Evolutionary conservation across 2,113 vertebrate genomes (phyloP), one percentile per base, ranked within the genome.

Genomic region (Mugil cephalus): DNA sequence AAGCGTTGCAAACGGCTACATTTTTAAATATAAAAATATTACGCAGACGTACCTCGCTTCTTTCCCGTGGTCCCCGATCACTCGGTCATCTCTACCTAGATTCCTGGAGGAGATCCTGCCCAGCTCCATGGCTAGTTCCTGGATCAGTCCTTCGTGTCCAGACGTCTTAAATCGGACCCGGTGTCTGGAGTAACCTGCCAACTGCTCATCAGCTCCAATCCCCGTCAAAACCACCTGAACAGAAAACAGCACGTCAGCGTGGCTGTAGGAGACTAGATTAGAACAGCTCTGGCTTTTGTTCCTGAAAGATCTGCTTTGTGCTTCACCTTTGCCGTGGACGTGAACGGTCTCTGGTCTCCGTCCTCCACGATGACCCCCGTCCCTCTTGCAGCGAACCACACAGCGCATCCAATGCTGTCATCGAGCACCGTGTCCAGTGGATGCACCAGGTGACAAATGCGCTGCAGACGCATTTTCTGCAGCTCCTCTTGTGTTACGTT

Each of bases 371-470:
- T 7, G 36, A 91, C 59, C 9, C 97, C 97, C 0, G 18, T 54
- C 56, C 97, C 98, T 88, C 95, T 93, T 2, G 98, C 94, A 21
- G 98, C 98, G 83, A 99, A 99, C 98, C 98, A 99, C 79, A 99
- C 90, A 0, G 98, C 97, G 74, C 97, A 99, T 13, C 98, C 98
- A 39, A 99, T 97, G 81, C 97, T 98, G 81, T 99, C 98, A 61
- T 99, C 98, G 15, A 99, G 90, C 69, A 99, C 98, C 0, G 97
- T 97, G 19, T 95, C 91, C 88, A 95, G 82, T 0, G 98, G 98
- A 54, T 95, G 89, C 56, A 99, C 91, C 61, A 99, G 67, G 7
- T 96, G 94, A 62, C 91, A 45, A 48, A 99, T 93, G 17, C 1
- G 62, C n/a, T 91, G 70, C 48, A 71, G 88, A 2, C 98, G 94